Percentiles rank a stretch among this genome's conserved stretches.
These are phyloP conservation scores for Oreochromis aureus DNA, from an alignment of 2,113 vertebrate genomes.

Conservation along the genomic window DNA sequence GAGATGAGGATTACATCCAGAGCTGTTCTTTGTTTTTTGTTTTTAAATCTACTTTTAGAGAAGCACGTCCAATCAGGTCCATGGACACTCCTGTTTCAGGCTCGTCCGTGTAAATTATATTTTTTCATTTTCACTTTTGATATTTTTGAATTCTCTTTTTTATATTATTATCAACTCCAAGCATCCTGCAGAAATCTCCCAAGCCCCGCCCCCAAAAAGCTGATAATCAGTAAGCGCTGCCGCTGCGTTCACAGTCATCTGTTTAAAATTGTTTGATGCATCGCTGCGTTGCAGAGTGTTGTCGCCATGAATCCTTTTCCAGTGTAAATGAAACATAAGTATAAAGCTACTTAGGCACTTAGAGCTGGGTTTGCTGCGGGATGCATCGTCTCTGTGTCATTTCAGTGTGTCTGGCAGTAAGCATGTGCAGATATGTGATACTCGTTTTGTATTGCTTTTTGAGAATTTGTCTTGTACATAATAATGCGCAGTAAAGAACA, in stretches of 20 bases:
- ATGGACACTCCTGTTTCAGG: neutral
- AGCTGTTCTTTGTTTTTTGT: neutral
- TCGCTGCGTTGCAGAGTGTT: neutral
- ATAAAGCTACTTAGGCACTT: neutral
- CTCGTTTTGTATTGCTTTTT: constrained; percentile 61
- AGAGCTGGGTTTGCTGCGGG: neutral
- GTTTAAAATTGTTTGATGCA: neutral
- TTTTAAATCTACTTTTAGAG: neutral
- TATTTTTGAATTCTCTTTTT: neutral
- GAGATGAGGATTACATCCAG: neutral
- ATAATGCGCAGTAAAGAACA: constrained; percentile 56
- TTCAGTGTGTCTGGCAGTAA: constrained; percentile 36
- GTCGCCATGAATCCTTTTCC: neutral
- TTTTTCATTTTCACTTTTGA: constrained; percentile 11
- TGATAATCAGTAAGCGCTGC: neutral
- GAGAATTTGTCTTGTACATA: constrained; percentile 67
- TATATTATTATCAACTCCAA: neutral
- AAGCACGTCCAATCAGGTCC: neutral
- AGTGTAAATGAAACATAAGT: neutral
- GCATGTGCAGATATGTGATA: constrained; percentile 38
- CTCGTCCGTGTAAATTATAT: constrained; percentile 4
- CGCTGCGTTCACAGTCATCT: neutral
- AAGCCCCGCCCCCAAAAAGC: neutral
- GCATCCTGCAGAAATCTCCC: neutral
- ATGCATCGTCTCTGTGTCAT: neutral